Evolutionary conservation across 2,888 invertebrate species (phyloP).

Genomic region (Polydrusus cervinus): DNA sequence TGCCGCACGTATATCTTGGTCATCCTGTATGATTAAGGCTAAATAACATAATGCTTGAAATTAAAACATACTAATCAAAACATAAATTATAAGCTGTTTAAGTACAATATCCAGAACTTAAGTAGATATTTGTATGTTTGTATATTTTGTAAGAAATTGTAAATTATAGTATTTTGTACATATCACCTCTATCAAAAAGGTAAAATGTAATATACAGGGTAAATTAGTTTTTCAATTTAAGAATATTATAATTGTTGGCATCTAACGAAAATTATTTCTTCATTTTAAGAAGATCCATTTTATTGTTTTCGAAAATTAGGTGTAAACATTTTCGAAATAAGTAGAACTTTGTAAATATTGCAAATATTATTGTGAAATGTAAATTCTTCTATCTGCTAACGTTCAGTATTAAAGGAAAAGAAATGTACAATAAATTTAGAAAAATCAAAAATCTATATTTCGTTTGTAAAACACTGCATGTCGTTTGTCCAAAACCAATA

Average conservation of each 20-base stretch:
- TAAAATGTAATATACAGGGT: conserved; percentile 54
- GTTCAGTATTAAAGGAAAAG: conserved; percentile 35
- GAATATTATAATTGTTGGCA: conserved; percentile 19
- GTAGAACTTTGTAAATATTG: conserved; percentile 33
- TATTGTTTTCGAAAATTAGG: not conserved
- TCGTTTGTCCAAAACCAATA: conserved; percentile 45
- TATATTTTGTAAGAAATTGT: conserved; percentile 26
- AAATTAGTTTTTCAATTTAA: conserved; percentile 20
- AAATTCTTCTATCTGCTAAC: conserved; percentile 2
- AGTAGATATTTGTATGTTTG: conserved; percentile 28
- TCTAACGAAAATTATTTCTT: conserved; percentile 22
- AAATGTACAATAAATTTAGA: conserved; percentile 25
- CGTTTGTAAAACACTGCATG: conserved; percentile 29
- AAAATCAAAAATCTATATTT: conserved; percentile 29
- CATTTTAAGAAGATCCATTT: conserved; percentile 14
- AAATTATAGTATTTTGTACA: conserved; percentile 44
- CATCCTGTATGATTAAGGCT: not conserved
- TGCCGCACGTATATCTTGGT: not conserved
- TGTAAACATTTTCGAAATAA: not conserved
- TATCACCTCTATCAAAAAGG: conserved; percentile 39
- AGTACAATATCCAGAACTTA: conserved; percentile 57
- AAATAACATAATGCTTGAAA: conserved; percentile 10
- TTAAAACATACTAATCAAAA: conserved; percentile 20
- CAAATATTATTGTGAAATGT: conserved; percentile 26
- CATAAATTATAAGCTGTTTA: conserved; percentile 56